phyloP scores from a whole-genome alignment of 2,888 invertebrate genomes.

The Pristionchus maxplancki region DNA sequence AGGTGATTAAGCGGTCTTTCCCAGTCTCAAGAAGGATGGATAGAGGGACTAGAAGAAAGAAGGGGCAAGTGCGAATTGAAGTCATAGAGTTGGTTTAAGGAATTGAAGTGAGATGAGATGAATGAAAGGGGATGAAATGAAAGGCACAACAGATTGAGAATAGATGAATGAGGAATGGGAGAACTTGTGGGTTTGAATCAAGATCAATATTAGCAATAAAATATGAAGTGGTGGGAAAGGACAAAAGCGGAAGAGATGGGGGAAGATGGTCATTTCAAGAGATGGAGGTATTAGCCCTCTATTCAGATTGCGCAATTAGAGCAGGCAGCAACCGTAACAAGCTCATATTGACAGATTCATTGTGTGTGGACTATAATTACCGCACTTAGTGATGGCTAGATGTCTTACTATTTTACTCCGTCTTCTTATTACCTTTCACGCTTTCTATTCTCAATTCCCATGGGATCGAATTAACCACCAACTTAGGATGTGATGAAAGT shows the following conservation, averaged over 20 bases:
- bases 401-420: neutral
- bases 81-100: conserved; percentile 48
- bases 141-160: neutral
- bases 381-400: neutral
- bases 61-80: conserved; percentile 12
- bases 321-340: conserved; percentile 28
- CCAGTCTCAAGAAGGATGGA: neutral
- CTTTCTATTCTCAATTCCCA: conserved; percentile 23
- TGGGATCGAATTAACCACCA: conserved; percentile 42
- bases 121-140: neutral
- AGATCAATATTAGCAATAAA: conserved; percentile 33
- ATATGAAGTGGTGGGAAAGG: conserved; percentile 21
- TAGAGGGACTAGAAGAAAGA: neutral
- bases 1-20: conserved; percentile 3
- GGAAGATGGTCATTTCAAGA: neutral
- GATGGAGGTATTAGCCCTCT: neutral
- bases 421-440: conserved; percentile 42
- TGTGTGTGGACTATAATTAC: neutral
- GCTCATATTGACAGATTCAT: conserved; percentile 33
- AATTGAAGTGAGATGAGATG: conserved; percentile 13
- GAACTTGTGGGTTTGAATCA: neutral
- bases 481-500: conserved; percentile 33
- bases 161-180: too few relatives aligned
- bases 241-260: conserved; percentile 37
- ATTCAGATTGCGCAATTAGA: conserved; percentile 39